phyloP scores from a whole-genome alignment of 2,888 invertebrate species.

The Leptothorax acervorum region DNA sequence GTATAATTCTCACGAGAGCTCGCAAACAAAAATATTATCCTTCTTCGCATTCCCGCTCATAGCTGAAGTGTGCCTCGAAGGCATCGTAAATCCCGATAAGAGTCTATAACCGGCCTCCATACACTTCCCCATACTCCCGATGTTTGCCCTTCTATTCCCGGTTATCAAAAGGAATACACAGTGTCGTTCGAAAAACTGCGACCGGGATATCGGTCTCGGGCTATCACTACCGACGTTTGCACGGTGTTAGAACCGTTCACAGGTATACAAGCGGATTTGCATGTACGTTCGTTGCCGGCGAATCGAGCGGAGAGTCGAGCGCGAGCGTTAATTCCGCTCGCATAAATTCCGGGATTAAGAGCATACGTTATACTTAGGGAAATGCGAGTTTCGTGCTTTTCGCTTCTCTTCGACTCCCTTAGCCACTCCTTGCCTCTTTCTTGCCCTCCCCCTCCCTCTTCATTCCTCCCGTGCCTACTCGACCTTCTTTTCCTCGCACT shows the following conservation, averaged over 20 bases:
- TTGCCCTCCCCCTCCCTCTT: neutral
- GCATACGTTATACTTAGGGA: conserved; percentile 84
- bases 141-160: conserved; percentile 48
- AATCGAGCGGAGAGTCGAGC: conserved; percentile 61
- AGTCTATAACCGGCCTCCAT: conserved; percentile 48
- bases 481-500: conserved; percentile 26
- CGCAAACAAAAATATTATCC: conserved; percentile 57
- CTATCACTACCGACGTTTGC: conserved; percentile 36
- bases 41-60: conserved; percentile 44
- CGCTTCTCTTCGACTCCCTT: conserved; percentile 63
- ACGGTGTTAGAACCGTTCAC: conserved; percentile 13
- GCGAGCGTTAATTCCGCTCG: conserved; percentile 82
- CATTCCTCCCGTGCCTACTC: conserved; percentile 1
- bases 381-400: conserved; percentile 79
- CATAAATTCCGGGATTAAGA: conserved; percentile 83
- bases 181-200: conserved; percentile 36
- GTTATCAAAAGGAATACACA: conserved; percentile 45
- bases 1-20: conserved; percentile 57
- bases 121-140: conserved; percentile 35
- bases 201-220: conserved; percentile 33
- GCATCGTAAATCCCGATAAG: conserved; percentile 54
- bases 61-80: conserved; percentile 54
- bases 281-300: conserved; percentile 38
- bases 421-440: conserved; percentile 40
- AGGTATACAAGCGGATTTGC: neutral